phyloP scores from a whole-genome alignment of 2,888 invertebrate species.

The Sarcophaga caerulescens region DNA sequence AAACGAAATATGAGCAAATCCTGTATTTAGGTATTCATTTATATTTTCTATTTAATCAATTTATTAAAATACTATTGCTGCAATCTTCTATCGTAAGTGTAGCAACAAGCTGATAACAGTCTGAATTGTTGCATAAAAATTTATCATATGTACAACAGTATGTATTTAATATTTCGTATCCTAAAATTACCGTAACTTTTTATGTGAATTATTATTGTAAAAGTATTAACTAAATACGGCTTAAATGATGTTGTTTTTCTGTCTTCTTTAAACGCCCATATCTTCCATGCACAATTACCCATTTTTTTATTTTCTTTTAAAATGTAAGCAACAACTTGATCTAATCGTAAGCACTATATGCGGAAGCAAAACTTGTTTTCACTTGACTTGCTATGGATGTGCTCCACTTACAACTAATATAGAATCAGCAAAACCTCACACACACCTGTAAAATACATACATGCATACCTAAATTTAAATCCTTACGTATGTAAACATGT shows the following conservation, averaged over 20 bases:
- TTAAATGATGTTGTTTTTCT: neutral
- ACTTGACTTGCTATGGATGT: constrained; percentile 71
- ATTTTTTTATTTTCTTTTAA: constrained; percentile 57
- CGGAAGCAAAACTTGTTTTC: constrained; percentile 71
- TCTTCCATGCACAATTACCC: constrained; percentile 12
- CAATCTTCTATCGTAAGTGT: no score
- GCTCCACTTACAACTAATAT: constrained; percentile 70
- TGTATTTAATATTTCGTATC: neutral
- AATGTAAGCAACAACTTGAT: constrained; percentile 61
- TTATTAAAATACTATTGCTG: no score
- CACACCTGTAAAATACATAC: neutral
- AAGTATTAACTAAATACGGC: neutral
- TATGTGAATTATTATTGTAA: neutral
- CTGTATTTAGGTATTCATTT: no score
- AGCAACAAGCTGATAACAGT: no score
- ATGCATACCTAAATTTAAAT: neutral
- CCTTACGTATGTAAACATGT: constrained; percentile 37
- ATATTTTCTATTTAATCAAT: no score
- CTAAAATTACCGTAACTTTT: neutral
- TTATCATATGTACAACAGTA: no score
- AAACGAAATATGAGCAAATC: no score
- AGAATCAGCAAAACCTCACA: constrained; percentile 1
- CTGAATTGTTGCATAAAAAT: no score
- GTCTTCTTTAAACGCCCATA: neutral
- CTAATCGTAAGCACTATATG: constrained; percentile 66